A percentile compares a stretch with the other conserved stretches of the same genome.
These are phyloP conservation scores for Pachycephus smyrnensis DNA, from an alignment of 2,888 invertebrate genomes.

Conservation along the genomic window DNA sequence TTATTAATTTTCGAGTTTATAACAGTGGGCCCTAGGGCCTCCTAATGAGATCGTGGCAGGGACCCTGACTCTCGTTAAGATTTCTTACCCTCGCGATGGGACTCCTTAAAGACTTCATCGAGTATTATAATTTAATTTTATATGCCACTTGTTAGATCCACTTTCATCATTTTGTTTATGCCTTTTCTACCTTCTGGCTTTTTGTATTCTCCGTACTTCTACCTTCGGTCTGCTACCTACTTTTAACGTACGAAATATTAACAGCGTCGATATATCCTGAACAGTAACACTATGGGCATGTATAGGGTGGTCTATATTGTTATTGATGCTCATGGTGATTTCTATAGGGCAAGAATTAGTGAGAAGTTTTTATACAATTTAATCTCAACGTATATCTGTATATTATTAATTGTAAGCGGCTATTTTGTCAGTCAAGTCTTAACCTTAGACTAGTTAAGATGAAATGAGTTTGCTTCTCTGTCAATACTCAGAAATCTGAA, in stretches of 20 bases:
- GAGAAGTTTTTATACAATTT: no score
- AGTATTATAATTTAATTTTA: slow-evolving; percentile 1
- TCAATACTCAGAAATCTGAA: neutral
- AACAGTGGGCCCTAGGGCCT: slow-evolving; percentile 5
- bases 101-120: slow-evolving; percentile 7
- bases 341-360: neutral
- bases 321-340: neutral
- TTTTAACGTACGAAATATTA: neutral
- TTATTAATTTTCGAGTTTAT: slow-evolving; percentile 51
- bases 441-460: neutral
- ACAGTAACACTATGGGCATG: neutral
- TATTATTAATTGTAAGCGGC: neutral
- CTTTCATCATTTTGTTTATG: slow-evolving; percentile 15
- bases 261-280: neutral
- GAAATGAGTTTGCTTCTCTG: neutral
- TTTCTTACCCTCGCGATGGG: neutral
- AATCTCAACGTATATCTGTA: no score
- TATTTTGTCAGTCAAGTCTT: neutral
- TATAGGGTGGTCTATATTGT: neutral
- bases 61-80: slow-evolving; percentile 1
- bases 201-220: neutral
- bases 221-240: neutral
- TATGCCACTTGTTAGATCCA: slow-evolving; percentile 22
- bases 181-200: neutral
- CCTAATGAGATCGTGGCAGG: slow-evolving; percentile 8